Percentiles rank a stretch among this genome's conserved stretches.
Evolutionary conservation across 2,797 vertebrate genomes (phyloP).

Genomic region (Pangasius mekongensis): DNA sequence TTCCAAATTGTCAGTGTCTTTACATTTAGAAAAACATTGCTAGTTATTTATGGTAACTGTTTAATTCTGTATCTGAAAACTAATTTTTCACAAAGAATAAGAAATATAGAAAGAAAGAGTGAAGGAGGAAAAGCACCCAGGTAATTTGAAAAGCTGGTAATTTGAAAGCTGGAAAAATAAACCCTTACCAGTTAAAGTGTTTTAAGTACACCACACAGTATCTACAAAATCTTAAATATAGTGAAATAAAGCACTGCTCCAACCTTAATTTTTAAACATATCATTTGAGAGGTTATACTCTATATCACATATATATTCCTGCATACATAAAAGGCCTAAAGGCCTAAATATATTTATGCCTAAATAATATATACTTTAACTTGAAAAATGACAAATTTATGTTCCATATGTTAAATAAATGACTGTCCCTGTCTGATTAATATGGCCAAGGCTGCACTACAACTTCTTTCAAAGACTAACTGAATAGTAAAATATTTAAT

Average conservation of each 20-base stretch:
- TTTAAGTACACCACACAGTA: constrained; percentile 23
- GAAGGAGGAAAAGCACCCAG: constrained; percentile 38
- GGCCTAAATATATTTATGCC: constrained; percentile 12
- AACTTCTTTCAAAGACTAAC: constrained; percentile 21
- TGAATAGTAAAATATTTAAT: constrained; percentile 28
- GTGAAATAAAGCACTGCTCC: constrained; percentile 46
- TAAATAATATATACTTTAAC: constrained; percentile 13
- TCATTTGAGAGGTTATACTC: background rate
- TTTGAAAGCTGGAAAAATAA: constrained; percentile 11
- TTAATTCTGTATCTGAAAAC: constrained; percentile 46
- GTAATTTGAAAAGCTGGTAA: no score
- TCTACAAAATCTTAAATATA: constrained; percentile 20
- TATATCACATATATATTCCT: constrained; percentile 30
- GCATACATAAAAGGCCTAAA: constrained; percentile 36
- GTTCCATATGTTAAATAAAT: constrained; percentile 14
- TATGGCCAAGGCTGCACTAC: constrained; percentile 4
- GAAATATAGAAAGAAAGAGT: constrained; percentile 46
- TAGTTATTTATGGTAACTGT: constrained; percentile 16
- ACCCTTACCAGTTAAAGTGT: background rate
- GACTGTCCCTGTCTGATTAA: background rate
- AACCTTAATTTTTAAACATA: constrained; percentile 39
- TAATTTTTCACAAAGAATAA: constrained; percentile 52
- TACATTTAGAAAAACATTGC: constrained; percentile 14
- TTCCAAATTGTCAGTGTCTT: constrained; percentile 17
- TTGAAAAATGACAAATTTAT: constrained; percentile 38